These are phyloP conservation scores for Phrynosoma platyrhinos DNA, from an alignment of 2,113 vertebrate genomes.

Conservation along the genomic window DNA sequence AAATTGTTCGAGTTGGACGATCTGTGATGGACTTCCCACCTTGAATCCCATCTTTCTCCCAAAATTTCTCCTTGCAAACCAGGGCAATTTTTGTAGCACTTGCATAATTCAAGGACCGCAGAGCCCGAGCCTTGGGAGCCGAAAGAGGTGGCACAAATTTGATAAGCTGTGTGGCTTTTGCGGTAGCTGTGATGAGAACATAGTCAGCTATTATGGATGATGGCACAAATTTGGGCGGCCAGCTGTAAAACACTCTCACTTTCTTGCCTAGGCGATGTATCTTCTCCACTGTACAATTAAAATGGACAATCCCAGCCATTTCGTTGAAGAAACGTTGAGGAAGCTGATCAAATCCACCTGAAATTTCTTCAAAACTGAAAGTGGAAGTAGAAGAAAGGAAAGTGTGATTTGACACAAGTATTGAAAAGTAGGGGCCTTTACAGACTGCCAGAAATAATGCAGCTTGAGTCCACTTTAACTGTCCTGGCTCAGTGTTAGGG, in stretches of 20 bases:
- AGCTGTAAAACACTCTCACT: slow-evolving; percentile 1
- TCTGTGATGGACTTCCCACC: slow-evolving; percentile 82
- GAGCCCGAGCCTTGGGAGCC: slow-evolving; percentile 74
- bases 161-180: slow-evolving; percentile 80
- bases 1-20: slow-evolving; percentile 78
- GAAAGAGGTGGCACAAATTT: slow-evolving; percentile 79
- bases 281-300: slow-evolving; percentile 10
- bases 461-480: too few relatives aligned
- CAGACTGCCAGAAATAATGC: too few relatives aligned
- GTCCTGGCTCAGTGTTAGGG: too few relatives aligned
- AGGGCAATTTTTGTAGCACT: slow-evolving; percentile 83
- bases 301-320: slow-evolving; percentile 5
- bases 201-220: not conserved
- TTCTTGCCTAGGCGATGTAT: not conserved
- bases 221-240: not conserved
- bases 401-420: not conserved
- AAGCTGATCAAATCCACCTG: slow-evolving; percentile 49
- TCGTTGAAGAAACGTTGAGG: slow-evolving; percentile 19
- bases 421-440: too few relatives aligned
- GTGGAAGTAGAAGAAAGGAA: not conserved
- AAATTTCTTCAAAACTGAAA: slow-evolving; percentile 48
- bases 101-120: slow-evolving; percentile 79
- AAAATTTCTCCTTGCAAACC: slow-evolving; percentile 81
- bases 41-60: slow-evolving; percentile 80
- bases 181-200: slow-evolving; percentile 60